phyloP scores from a whole-genome alignment of 1,140 invertebrate species.

The Pygmarrhopalites habei region DNA sequence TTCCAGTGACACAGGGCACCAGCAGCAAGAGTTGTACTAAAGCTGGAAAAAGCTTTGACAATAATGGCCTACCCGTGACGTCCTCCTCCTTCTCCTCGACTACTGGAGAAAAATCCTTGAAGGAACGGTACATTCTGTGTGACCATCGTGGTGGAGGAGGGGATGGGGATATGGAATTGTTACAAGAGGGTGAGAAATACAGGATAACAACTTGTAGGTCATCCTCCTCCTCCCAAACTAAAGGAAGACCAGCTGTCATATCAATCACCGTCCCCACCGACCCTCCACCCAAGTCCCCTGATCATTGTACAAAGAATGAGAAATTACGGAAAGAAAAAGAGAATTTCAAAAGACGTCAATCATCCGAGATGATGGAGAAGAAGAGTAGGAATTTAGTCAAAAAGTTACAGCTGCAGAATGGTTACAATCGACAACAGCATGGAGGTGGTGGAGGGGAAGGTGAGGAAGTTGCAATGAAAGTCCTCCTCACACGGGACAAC shows the following conservation, averaged over 20 bases:
- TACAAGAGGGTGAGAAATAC: conserved; percentile 1
- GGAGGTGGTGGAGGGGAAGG: background rate
- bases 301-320: too few species aligned
- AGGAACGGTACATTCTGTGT: too few species aligned
- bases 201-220: conserved; percentile 1
- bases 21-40: too few species aligned
- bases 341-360: conserved; percentile 17
- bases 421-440: background rate
- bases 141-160: too few species aligned
- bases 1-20: too few species aligned
- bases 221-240: background rate
- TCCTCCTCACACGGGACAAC: background rate
- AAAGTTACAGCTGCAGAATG: background rate
- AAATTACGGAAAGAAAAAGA: conserved; percentile 23
- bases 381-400: background rate
- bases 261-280: conserved; percentile 1
- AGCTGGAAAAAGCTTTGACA: too few species aligned
- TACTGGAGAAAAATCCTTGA: too few species aligned
- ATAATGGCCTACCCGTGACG: too few species aligned
- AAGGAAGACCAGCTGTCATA: conserved; percentile 4
- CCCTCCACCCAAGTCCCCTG: background rate
- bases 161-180: too few species aligned
- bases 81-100: too few species aligned
- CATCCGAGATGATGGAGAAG: conserved; percentile 2
- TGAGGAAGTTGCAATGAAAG: background rate